Base-by-base conservation (phyloP, 1,140 invertebrate species). In the Penaeus indicus region DNA sequence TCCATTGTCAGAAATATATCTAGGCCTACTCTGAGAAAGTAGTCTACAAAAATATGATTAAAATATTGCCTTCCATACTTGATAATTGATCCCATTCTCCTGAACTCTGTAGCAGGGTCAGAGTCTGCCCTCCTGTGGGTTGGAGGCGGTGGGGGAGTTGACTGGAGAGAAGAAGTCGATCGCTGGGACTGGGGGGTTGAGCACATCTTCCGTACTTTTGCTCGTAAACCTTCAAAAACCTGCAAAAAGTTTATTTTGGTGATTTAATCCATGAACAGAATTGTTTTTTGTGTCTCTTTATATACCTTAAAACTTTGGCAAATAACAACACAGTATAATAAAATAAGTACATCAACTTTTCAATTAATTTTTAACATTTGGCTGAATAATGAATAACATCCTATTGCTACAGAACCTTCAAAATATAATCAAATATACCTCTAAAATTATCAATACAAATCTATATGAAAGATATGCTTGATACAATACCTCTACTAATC, bases 371-470 rank as follows among this genome's bases (percentile, higher is more conserved):
- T 22, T 72, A 72, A 18, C n/a, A 72, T 10, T 72, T 22, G 38
- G 38, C 7, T 42, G 0, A 42, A 42, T 42, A 8, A 42, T 42
- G 38, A 42, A 42, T 7, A 8, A 42, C 7, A 7, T 42, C 38
- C 38, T 8, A 42, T 42, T 42, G 38, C 38, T 42, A 42, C 38
- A 4, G 38, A 42, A 42, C 7, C 38, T 42, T 72, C 1, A 72
- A 72, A 72, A 25, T 27, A 32, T 3, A 0, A 3, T n/a, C 63
- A 82, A n/a, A 79, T 89, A 61, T 63, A 84, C 32, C 92, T 91
- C 38, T 95, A 95, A 0, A 97, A 92, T 88, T 95, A 95, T 91
- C 96, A 95, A 90, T 96, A 95, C 64, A 98, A 32, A 32, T 93
- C 90, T 97, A 96, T 1, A 94, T 95, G 91, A 98, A 97, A 75